phyloP scores from a whole-genome alignment of 2,797 vertebrate species.

The Smutsia temminckii region DNA sequence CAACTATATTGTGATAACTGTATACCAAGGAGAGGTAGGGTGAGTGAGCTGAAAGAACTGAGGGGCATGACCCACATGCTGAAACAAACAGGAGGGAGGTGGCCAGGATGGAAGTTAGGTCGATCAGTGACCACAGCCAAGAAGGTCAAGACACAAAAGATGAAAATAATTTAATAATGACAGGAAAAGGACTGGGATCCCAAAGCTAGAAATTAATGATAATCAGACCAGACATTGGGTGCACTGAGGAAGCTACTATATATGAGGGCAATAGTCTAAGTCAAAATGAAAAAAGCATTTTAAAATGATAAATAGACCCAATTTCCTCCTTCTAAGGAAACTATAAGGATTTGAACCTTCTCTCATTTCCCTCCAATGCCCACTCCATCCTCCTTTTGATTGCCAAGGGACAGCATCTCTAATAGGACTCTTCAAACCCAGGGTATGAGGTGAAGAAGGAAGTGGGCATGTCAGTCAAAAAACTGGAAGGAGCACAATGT shows the following conservation, averaged over 20 bases:
- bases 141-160: background rate
- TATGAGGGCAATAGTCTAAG: background rate
- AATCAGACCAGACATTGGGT: background rate
- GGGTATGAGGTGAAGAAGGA: background rate
- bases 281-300: background rate
- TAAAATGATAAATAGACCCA: background rate
- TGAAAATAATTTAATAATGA: no score
- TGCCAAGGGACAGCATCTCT: background rate
- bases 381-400: background rate
- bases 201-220: background rate
- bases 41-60: background rate
- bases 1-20: background rate
- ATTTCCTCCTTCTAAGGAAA: background rate
- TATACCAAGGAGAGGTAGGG: background rate
- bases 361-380: background rate
- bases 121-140: background rate
- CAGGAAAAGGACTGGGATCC: background rate
- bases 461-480: conserved; percentile 32
- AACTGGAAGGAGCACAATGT: background rate
- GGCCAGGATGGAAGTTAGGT: background rate
- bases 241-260: background rate
- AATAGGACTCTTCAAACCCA: background rate
- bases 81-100: background rate
- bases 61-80: background rate
- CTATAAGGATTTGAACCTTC: background rate